Evolutionary conservation across 2,797 vertebrate species (phyloP).

Genomic region (Halcyon leucocephala): DNA sequence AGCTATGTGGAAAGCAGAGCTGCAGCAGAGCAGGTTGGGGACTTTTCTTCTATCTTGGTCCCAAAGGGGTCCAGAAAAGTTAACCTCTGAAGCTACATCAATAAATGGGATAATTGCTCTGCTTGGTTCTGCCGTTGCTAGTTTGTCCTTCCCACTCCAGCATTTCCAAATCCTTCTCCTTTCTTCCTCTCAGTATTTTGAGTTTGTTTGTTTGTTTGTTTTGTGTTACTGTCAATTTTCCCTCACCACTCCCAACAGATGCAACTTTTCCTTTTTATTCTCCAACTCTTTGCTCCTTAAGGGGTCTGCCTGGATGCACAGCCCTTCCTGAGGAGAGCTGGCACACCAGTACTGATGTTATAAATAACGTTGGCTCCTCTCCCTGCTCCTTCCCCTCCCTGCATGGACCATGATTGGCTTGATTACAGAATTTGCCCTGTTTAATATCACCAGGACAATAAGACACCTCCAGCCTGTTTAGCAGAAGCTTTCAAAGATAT

Average conservation of each 20-base stretch:
- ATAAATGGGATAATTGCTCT: neutral
- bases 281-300: neutral
- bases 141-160: neutral
- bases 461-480: conserved; percentile 11
- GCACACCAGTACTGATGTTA: conserved; percentile 44
- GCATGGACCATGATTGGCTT: neutral
- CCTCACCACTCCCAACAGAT: neutral
- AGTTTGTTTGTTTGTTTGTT: neutral
- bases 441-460: conserved; percentile 17
- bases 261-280: conserved; percentile 18
- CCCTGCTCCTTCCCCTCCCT: conserved; percentile 37
- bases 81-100: neutral
- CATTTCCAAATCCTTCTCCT: neutral
- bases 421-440: conserved; percentile 26
- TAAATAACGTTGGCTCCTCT: conserved; percentile 58
- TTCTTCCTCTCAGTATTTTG: neutral
- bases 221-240: conserved; percentile 8
- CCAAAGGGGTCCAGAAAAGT: neutral
- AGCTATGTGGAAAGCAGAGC: neutral
- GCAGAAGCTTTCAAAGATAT: conserved; percentile 31
- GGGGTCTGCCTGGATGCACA: conserved; percentile 12
- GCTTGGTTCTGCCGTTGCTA: neutral
- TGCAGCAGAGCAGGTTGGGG: neutral
- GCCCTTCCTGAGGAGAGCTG: conserved; percentile 63
- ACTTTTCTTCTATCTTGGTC: neutral